Evolutionary conservation across 2,888 invertebrate species (phyloP).

Genomic region (Hypomecis punctinalis): DNA sequence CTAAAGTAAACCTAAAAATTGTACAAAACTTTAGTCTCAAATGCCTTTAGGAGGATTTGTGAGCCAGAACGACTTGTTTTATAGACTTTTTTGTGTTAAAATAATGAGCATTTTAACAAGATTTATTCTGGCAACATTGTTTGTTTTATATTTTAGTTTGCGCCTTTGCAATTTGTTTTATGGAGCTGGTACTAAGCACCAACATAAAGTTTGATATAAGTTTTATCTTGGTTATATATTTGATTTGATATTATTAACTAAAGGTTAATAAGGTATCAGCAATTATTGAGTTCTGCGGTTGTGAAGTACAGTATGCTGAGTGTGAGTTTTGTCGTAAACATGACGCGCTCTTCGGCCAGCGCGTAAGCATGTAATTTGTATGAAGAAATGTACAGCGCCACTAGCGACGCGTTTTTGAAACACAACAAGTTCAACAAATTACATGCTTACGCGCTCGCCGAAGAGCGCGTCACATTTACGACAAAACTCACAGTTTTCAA

Average conservation of each 20-base stretch:
- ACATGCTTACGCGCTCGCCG: too few species aligned
- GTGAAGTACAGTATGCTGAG: too few species aligned
- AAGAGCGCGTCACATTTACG: too few species aligned
- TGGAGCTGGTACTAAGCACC: conserved; percentile 10
- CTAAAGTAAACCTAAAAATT: neutral
- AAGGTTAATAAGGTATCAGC: neutral
- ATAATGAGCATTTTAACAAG: conserved; percentile 22
- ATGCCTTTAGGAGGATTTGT: conserved; percentile 16
- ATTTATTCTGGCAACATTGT: conserved; percentile 21
- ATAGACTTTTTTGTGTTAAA: conserved; percentile 18
- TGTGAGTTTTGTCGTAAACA: too few species aligned
- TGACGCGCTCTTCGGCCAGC: too few species aligned
- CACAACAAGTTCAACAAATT: too few species aligned
- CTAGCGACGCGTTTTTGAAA: too few species aligned
- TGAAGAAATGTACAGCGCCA: too few species aligned
- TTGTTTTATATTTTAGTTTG: conserved; percentile 11
- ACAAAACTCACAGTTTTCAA: too few species aligned
- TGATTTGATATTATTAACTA: neutral
- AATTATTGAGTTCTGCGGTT: neutral
- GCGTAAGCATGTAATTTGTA: too few species aligned
- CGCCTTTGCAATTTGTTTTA: conserved; percentile 15
- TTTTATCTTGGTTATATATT: conserved; percentile 7
- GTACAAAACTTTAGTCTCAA: neutral
- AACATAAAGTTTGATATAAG: conserved; percentile 9
- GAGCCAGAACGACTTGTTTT: conserved; percentile 22